Conservation (phyloP, 2,888 invertebrate genomes). For the Syrphus vitripennis region DNA sequence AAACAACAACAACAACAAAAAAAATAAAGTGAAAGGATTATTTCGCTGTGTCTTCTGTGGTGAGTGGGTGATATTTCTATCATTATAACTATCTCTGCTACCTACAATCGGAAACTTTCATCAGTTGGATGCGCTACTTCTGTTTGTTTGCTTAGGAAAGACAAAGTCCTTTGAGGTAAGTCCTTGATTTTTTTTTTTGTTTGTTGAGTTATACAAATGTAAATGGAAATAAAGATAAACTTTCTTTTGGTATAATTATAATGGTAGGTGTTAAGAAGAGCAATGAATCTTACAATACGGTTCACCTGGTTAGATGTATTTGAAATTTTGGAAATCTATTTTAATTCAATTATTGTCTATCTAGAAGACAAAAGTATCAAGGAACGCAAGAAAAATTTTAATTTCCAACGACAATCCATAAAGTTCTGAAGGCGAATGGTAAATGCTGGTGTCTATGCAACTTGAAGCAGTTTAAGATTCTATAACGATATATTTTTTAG, state of each 20-base stretch:
- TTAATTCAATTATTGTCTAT: too few relatives aligned
- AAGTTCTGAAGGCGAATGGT: too few relatives aligned
- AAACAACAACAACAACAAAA: too few relatives aligned
- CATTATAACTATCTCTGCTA: not conserved
- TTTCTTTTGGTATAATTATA: not conserved
- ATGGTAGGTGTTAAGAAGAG: not conserved
- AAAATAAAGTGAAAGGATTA: conserved; percentile 29
- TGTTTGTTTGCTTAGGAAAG: not conserved
- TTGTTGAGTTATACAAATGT: not conserved
- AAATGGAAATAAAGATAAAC: conserved; percentile 8
- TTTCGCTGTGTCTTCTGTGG: conserved; percentile 23
- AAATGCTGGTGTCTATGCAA: too few relatives aligned
- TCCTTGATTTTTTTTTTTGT: not conserved
- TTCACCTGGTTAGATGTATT: not conserved
- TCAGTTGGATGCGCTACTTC: not conserved
- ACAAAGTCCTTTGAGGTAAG: conserved; percentile 19
- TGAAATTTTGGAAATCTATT: too few relatives aligned
- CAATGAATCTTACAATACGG: not conserved
- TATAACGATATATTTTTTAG: too few relatives aligned
- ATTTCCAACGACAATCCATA: too few relatives aligned
- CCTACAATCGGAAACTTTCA: not conserved
- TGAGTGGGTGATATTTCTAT: not conserved
- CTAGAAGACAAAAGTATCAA: too few relatives aligned
- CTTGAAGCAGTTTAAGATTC: too few relatives aligned
- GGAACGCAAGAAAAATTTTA: too few relatives aligned